phyloP scores from a whole-genome alignment of 92 coral and sea anemone genomes.

The Bergia sp. region DNA sequence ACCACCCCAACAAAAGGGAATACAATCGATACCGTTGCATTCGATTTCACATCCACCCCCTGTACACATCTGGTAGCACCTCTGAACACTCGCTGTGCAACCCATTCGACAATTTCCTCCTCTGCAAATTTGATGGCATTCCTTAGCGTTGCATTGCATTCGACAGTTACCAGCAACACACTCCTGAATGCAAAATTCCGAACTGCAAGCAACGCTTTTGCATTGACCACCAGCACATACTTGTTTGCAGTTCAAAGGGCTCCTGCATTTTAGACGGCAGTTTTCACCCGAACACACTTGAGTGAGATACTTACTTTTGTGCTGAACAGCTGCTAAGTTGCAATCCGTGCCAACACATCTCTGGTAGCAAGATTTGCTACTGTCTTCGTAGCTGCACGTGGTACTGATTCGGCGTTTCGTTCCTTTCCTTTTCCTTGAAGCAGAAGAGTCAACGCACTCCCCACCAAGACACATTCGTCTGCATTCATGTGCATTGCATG shows the following conservation, averaged over 20 bases:
- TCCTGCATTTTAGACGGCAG: conserved; percentile 23
- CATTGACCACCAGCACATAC: conserved; percentile 33
- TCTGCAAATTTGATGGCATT: conserved; percentile 44
- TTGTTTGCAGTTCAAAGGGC: conserved; percentile 15
- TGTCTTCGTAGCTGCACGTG: not conserved
- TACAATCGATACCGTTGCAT: conserved; percentile 23
- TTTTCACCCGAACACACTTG: conserved; percentile 40
- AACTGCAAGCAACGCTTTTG: conserved; percentile 24
- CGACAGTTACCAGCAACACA: conserved; percentile 35
- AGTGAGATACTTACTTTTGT: conserved; percentile 8
- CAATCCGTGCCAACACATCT: conserved; percentile 17
- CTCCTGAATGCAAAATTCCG: conserved; percentile 37
- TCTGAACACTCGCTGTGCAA: conserved; percentile 24
- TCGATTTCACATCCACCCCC: conserved; percentile 40
- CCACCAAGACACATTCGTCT: conserved; percentile 28
- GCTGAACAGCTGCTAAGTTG: conserved; percentile 3
- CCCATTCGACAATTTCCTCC: conserved; percentile 40
- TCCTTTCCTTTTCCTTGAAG: not conserved
- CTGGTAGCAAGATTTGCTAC: conserved; percentile 4
- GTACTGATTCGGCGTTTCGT: not conserved
- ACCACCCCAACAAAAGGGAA: conserved; percentile 47
- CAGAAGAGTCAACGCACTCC: conserved; percentile 7
- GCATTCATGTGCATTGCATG: conserved; percentile 26
- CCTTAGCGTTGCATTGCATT: conserved; percentile 39
- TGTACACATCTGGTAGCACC: conserved; percentile 37